Evolutionary conservation across 92 coral and sea anemone genomes (phyloP), one percentile per base, ranked within the genome.

Genomic region (Anthopleura xanthogrammica): DNA sequence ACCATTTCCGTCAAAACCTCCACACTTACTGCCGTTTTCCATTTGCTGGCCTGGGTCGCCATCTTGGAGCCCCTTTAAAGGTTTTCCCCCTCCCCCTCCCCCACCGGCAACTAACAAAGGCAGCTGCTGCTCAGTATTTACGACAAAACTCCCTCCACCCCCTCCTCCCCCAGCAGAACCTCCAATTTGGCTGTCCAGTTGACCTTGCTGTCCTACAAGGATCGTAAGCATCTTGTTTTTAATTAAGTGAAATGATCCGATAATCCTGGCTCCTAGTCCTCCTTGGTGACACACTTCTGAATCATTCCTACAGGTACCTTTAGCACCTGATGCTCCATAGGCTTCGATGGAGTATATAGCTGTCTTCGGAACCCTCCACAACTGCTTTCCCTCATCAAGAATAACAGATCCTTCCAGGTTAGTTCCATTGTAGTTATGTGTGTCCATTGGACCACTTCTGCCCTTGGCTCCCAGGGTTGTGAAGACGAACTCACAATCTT

Each of bases 31-130:
- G 1, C 98, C 98, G 19, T 84, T 82, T 36, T 57, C 77, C 41
- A 87, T 83, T 2, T 81, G 85, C 86, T 91, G 95, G 23, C 98
- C 98, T 1, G 97, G 93, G 64, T 93, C 98, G 20, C 98, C 98
- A 83, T 92, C 92, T 24, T 84, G 84, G 58, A 42, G 60, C 2
- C 79, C 83, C n/a, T 9, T 60, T 72, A 48, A 4, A 11, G 90
- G 75, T 60, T 77, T 12, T 0, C 92, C 95, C 17, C 74, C 74
- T 16, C 97, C 98, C 24, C 97, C 98, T 12, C 97, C 98, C 65
- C 98, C 98, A 12, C 98, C 98, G 14, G 98, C 94, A 86, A 94
- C 85, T 14, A 93, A 60, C 42, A 95, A 81, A 39, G 95, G 92
- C 20, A 77, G 60, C 62, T 77, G 52, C 79, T 86, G 75, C 3